Percentiles rank a stretch among this genome's conserved stretches.
Evolutionary conservation across 1,140 invertebrate genomes (phyloP).

Genomic region (Trachymyrmex cornetzi): DNA sequence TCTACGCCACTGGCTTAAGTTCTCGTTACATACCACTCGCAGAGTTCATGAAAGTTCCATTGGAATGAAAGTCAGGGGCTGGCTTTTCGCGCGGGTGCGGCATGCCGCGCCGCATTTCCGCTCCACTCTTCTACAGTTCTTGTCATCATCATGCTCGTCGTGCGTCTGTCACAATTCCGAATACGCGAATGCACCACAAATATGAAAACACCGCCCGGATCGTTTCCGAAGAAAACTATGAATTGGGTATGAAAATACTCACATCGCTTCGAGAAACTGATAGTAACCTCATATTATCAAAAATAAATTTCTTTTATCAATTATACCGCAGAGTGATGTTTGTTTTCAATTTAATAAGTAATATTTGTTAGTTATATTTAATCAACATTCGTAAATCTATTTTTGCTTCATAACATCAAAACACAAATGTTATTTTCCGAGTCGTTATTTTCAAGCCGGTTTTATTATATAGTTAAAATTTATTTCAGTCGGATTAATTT

Average conservation of each 20-base stretch:
- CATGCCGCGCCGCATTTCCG: conserved; percentile 57
- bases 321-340: not conserved
- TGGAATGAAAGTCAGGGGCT: conserved; percentile 65
- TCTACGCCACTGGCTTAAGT: conserved; percentile 69
- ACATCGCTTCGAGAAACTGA: not conserved
- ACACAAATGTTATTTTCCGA: not conserved
- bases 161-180: conserved; percentile 48
- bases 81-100: conserved; percentile 47
- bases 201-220: conserved; percentile 68
- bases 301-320: not conserved
- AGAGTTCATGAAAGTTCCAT: conserved; percentile 76
- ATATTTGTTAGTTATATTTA: not conserved
- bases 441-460: not conserved
- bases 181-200: conserved; percentile 61
- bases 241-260: conserved; percentile 24
- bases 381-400: not conserved
- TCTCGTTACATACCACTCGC: conserved; percentile 68
- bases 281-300: not conserved
- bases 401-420: not conserved
- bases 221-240: conserved; percentile 42
- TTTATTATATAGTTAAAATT: not conserved
- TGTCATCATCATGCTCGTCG: conserved; percentile 66
- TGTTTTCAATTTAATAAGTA: not conserved
- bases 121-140: conserved; percentile 55
- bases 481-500: not conserved